Conservation (phyloP, 2,113 vertebrate species). For the Scopus umbretta region DNA sequence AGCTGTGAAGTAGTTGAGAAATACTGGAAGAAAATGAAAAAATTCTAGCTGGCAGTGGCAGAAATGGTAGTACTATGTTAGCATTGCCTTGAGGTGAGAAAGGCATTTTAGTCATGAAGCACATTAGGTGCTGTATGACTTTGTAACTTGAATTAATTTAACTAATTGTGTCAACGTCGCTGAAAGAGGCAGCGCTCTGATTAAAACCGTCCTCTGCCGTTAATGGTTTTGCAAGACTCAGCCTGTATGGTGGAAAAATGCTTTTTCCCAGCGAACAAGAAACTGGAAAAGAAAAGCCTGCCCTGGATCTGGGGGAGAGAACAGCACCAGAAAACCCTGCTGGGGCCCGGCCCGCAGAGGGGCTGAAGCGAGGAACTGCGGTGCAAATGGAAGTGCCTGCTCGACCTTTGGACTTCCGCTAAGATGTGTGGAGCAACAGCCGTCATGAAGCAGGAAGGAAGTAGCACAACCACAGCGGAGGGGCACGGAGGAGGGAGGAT, state of each 20-base stretch:
- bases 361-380: neutral
- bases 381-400: neutral
- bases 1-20: neutral
- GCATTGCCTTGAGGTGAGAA: neutral
- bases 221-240: neutral
- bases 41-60: neutral
- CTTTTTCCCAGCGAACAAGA: conserved; percentile 47
- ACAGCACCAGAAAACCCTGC: neutral
- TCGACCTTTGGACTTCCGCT: neutral
- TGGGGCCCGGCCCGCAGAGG: neutral
- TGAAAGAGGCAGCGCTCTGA: neutral
- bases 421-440: neutral
- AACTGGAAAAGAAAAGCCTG: conserved; percentile 54
- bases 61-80: neutral
- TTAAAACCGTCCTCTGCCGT: neutral
- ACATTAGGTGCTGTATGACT: neutral
- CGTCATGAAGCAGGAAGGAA: neutral
- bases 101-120: neutral
- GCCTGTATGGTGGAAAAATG: neutral
- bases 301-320: conserved; percentile 31
- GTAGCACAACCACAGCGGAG: neutral
- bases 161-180: neutral
- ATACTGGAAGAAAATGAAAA: neutral
- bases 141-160: neutral
- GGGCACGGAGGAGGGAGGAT: neutral